Base-by-base conservation (phyloP, 2,113 vertebrate species). In the Odontesthes bonariensis region DNA sequence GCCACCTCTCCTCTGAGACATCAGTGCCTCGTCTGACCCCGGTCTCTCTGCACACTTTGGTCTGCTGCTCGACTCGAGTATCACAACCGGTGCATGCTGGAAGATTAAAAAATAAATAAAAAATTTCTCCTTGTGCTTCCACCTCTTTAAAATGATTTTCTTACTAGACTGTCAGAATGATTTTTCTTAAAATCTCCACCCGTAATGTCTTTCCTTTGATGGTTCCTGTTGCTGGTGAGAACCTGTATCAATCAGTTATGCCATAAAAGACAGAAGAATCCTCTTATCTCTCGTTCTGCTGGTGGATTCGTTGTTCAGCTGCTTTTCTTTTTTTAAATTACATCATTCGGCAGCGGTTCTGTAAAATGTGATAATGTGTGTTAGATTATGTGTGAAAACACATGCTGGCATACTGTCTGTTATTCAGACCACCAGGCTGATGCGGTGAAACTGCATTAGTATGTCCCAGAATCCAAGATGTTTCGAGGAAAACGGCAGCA, bases 121-220 rank as follows among this genome's bases (percentile, higher is more conserved):
- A 88, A 79, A 49, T 79, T 12, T 73, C 56, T 82, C 65, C 69
- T 17, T 49, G 64, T 73, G 71, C 59, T 53, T 65, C 57, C 61
- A 62, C 54, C 72, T 76, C 74, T 72, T 32, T 61, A 63, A 31
- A 70, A 77, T 75, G 65, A 62, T 69, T 65, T 74, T 72, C 49
- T 20, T 61, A 69, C 52, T 22, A 23, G 33, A 27, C 68, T 62
- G n/a, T n/a, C n/a, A n/a, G n/a, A n/a, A n/a, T n/a, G n/a, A n/a
- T n/a, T n/a, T n/a, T n/a, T n/a, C n/a, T n/a, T n/a, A n/a, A n/a
- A n/a, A n/a, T n/a, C n/a, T n/a, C n/a, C n/a, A n/a, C n/a, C n/a
- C 16, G 55, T 84, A 85, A 82, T 6, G 9, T 69, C 42, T 57
- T 54, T 40, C 1, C 9, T 52, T 60, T 46, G 46, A 31, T 12